Evolutionary conservation across 1,140 invertebrate genomes (phyloP), one percentile per base, ranked within the genome.

Genomic region (Dinothrombium tinctorium): DNA sequence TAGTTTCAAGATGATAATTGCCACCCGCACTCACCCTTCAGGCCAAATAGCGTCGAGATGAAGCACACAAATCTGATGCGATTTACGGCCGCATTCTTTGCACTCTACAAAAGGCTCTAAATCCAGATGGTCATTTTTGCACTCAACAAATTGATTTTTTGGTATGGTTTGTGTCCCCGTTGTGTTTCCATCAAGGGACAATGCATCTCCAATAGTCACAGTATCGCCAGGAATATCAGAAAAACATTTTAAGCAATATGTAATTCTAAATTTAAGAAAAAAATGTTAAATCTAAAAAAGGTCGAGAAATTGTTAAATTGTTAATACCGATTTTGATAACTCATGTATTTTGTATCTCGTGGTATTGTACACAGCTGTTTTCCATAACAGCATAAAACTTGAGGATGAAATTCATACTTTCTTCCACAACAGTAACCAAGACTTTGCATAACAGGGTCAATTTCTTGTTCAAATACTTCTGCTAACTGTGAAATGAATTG

Each of bases 241-340:
- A 72, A 98, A 99, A 69, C 92, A 99, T 67, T 95, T 96, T 64
- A 87, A 76, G 73, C 94, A 99, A 69, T 92, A 98, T 47, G 86
- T 92, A 66, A 96, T 96, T 72, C 86, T 89, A 48, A 9, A 37
- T n/a, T 17, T n/a, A 33, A 33, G 35, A 41, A 37, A 44, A 21
- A 41, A 39, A 11, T 21, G 17, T 33, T 35, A 40, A 14, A 23
- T 23, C 11, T 15, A 33, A 12, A 14, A 39, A 29, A 8, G 12
- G 7, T 39, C 22, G 17, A 17, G 23, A 46, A 21, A 61, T 61
- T 25, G 15, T 9, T 14, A 37, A 43, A 25, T 19, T 31, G 21
- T 17, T 33, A 48, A 48, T 60, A 89, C 82, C 83, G 83, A 62
- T 94, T 94, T 56, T 96, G 84, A 59, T 89, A 98, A 55, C 81